Evolutionary conservation across 1,140 invertebrate species (phyloP), one percentile per base, ranked within the genome.

Genomic region (Cotesia chilonis): DNA sequence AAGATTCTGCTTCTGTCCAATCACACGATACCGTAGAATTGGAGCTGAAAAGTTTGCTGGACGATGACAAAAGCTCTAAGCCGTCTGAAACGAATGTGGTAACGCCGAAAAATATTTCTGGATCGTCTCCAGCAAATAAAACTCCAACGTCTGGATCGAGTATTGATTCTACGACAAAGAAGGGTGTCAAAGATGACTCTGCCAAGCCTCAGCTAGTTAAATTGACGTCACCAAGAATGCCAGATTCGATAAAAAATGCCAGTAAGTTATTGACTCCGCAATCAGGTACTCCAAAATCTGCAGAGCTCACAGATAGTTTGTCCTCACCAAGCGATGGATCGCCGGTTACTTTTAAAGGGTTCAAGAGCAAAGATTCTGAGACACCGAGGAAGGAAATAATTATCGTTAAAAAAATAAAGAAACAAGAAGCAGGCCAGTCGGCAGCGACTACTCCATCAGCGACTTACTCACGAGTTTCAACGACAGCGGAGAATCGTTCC

Each of bases 31-130:
- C 79, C 1, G 85, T 87, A 0, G 86, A 87, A 69, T 75, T 84
- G 38, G 83, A 87, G 64, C 68, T 87, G 14, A 84, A 87, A 61
- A 85, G 73, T 76, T 71, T 87, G 6, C 64, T 87, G 10, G 81
- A 86, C 20, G 86, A 85, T 9, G 72, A 76, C 4, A 83, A 80
- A 65, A 20, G 74, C 7, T 73, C 76, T 36, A 80, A 81, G 71
- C 51, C 73, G 0, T 10, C 12, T 6, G 36, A 71, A 3, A 68
- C 64, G 6, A 57, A 65, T 38, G 63, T 64, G 17, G 0, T 20
- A 52, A 68, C 6, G 71, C 63, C 51, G 71, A 67, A 71, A 10
- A 76, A 74, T 51, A 60, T 65, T 4, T 59, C 74, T 47, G 41
- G 41, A 0, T 47, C 10, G 5, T 47, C 41, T 47, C 41, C 20